Conservation (phyloP, 1,140 invertebrate species). For the Papilio helenus region DNA sequence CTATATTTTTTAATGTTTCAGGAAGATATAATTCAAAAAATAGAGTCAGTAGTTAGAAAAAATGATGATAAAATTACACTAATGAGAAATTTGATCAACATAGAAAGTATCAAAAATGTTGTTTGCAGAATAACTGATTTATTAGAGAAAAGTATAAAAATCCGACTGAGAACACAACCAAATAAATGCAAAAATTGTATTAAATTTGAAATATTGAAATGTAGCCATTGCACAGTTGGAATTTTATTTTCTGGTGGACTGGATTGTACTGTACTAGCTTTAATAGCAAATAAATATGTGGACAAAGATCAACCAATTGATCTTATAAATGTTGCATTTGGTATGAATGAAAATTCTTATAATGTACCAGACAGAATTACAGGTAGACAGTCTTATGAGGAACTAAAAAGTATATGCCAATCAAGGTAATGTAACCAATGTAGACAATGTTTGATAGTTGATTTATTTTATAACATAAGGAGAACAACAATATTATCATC, state of each 20-base stretch:
- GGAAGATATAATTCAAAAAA: conserved; percentile 70
- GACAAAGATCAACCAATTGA: conserved; percentile 90
- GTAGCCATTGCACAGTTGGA: conserved; percentile 89
- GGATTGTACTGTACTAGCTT: conserved; percentile 95
- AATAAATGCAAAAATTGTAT: conserved; percentile 87
- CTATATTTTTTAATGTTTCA: conserved; percentile 52
- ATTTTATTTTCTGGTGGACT: conserved; percentile 98
- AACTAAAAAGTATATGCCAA: conserved; percentile 88
- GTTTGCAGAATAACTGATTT: conserved; percentile 82
- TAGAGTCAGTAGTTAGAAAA: conserved; percentile 57
- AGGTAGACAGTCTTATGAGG: conserved; percentile 88
- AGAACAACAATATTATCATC: too few species aligned
- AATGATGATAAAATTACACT: conserved; percentile 55
- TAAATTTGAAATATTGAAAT: conserved; percentile 48
- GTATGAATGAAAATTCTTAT: conserved; percentile 82
- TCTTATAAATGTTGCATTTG: conserved; percentile 98
- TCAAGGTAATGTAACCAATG: conserved; percentile 79
- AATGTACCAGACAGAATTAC: conserved; percentile 93
- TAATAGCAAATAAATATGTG: conserved; percentile 90
- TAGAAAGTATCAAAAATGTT: conserved; percentile 66
- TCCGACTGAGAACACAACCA: conserved; percentile 86
- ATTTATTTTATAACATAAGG: background rate
- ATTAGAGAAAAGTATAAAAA: conserved; percentile 85
- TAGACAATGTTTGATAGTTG: background rate
- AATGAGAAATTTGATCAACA: conserved; percentile 75